These are phyloP conservation scores for Ammodytes dubius DNA, from an alignment of 2,113 vertebrate genomes.

Conservation along the genomic window DNA sequence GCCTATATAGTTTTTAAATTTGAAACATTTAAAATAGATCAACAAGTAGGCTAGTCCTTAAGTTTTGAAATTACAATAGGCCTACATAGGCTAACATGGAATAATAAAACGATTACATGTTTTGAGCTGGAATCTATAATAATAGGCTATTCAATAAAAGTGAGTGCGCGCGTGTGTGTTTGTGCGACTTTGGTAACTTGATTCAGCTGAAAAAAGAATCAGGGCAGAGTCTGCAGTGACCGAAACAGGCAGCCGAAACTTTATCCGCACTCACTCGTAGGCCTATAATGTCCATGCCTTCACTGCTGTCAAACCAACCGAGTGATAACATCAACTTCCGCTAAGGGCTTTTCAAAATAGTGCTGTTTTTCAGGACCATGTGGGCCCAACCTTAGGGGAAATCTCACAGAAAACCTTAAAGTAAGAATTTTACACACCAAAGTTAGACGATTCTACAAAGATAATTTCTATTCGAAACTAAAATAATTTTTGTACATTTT, in stretches of 20 bases:
- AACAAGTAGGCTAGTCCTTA: background rate
- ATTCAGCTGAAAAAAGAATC: conserved; percentile 47
- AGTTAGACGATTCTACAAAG: background rate
- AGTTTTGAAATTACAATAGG: background rate
- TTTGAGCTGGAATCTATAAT: background rate
- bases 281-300: no score
- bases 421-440: background rate
- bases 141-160: background rate
- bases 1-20: background rate
- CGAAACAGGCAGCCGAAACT: conserved; percentile 63
- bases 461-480: background rate
- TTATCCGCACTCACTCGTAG: conserved; percentile 35
- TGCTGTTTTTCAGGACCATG: background rate
- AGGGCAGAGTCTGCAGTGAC: background rate
- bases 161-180: background rate
- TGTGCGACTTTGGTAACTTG: background rate
- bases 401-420: background rate
- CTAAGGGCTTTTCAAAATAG: conserved; percentile 44
- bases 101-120: no score
- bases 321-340: background rate
- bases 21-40: background rate
- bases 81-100: background rate
- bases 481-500: no score
- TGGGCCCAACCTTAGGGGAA: background rate
- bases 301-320: background rate